A percentile compares a stretch with the other conserved stretches of the same genome.
Evolutionary conservation across 2,888 invertebrate species (phyloP).

Genomic region (Itoplectis maculator): DNA sequence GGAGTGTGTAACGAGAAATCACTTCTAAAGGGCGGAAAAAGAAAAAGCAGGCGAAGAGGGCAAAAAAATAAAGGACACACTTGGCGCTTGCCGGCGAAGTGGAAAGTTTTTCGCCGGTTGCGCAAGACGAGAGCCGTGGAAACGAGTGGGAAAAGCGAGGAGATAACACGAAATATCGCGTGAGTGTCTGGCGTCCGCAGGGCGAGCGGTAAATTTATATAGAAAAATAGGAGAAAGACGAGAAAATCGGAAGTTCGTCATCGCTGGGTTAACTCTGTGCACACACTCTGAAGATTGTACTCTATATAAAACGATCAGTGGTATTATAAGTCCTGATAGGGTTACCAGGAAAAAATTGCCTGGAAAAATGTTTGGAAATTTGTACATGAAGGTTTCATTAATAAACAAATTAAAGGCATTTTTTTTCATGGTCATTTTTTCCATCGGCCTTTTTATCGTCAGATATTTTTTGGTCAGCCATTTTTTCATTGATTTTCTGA

Average conservation of each 20-base stretch:
- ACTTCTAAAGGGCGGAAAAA: slow-evolving; percentile 39
- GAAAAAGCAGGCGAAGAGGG: slow-evolving; percentile 23
- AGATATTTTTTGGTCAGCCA: no score
- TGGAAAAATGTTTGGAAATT: no score
- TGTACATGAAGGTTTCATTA: no score
- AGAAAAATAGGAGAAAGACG: slow-evolving; percentile 26
- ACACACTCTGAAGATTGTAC: no score
- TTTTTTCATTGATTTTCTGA: no score
- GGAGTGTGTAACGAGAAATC: slow-evolving; percentile 62
- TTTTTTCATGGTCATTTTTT: no score
- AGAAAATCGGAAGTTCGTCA: slow-evolving; percentile 59
- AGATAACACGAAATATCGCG: slow-evolving; percentile 47
- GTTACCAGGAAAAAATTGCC: no score
- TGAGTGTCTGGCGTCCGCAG: slow-evolving; percentile 49
- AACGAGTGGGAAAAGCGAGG: slow-evolving; percentile 20
- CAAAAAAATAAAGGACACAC: slow-evolving; percentile 52
- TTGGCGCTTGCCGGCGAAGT: slow-evolving; percentile 59
- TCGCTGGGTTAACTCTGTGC: slow-evolving; percentile 7
- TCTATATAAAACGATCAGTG: no score
- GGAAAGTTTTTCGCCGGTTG: slow-evolving; percentile 62
- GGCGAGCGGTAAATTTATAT: slow-evolving; percentile 56
- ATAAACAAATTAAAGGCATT: no score
- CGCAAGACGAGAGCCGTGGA: slow-evolving; percentile 16
- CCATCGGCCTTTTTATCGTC: no score
- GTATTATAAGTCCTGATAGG: no score